Percentiles rank a stretch among this genome's conserved stretches.
Evolutionary conservation across 2,797 vertebrate genomes (phyloP).

Genomic region (Rhabdophis nuchalis): DNA sequence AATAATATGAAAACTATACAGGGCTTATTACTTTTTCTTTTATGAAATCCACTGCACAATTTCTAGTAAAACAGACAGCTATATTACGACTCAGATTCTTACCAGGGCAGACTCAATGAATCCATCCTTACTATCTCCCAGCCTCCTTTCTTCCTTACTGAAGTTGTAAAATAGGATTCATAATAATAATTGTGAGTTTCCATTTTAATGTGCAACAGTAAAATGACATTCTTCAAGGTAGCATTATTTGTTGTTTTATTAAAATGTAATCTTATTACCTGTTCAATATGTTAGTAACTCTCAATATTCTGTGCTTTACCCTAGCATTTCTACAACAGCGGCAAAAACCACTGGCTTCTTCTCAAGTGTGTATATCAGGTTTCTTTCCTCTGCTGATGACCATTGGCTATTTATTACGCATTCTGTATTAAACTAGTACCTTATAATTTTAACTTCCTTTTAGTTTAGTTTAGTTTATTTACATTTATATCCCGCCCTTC

Average conservation of each 20-base stretch:
- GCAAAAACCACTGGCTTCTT: not conserved
- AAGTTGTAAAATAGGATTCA: not conserved
- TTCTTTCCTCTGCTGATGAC: not conserved
- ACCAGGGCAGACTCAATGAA: not conserved
- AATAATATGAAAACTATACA: not conserved
- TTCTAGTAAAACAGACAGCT: not conserved
- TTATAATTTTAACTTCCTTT: not conserved
- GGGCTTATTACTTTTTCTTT: not conserved
- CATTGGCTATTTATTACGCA: not conserved
- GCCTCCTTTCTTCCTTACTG: not conserved
- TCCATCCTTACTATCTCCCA: not conserved
- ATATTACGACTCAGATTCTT: not conserved
- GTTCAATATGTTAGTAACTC: not conserved
- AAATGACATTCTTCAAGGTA: not conserved
- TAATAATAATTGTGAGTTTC: constrained; percentile 14
- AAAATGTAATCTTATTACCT: not conserved
- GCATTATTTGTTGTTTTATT: not conserved
- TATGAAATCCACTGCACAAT: not conserved
- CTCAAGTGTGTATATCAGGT: not conserved
- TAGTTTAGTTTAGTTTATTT: too few species aligned
- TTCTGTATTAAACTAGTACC: not conserved
- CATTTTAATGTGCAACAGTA: not conserved
- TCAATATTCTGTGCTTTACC: not conserved
- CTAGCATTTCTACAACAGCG: not conserved
- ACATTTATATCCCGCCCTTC: too few species aligned